These are phyloP conservation scores for Polymixis lichenea DNA, from an alignment of 2,888 invertebrate genomes.

Conservation along the genomic window DNA sequence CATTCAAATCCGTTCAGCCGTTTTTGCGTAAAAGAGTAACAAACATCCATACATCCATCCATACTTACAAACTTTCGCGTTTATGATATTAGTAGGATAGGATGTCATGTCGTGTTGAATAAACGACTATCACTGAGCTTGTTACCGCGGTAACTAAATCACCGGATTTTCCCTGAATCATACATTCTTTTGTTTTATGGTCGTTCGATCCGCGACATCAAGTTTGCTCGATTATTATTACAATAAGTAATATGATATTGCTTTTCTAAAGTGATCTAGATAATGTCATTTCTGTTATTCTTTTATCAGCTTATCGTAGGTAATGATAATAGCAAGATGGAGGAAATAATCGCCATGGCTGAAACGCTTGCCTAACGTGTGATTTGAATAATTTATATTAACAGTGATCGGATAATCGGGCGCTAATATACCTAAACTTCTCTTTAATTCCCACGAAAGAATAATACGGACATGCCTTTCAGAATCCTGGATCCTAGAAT, in stretches of 20 bases:
- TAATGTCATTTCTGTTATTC: background rate
- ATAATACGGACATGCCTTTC: no score
- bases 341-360: background rate
- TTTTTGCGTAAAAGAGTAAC: no score
- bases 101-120: background rate
- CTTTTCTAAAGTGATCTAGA: background rate
- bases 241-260: background rate
- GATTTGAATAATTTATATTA: conserved; percentile 4
- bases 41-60: no score
- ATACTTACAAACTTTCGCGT: no score
- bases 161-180: background rate
- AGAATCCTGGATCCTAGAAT: no score
- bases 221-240: background rate
- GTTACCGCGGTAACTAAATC: background rate
- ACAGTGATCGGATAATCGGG: no score
- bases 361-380: background rate
- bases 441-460: no score
- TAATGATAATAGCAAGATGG: background rate
- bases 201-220: background rate
- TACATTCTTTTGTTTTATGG: background rate
- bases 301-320: no score
- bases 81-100: no score
- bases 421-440: no score
- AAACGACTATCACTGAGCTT: no score
- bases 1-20: no score